These are phyloP conservation scores for Ceriagrion tenellum DNA, from an alignment of 2,888 invertebrate genomes.

Conservation along the genomic window DNA sequence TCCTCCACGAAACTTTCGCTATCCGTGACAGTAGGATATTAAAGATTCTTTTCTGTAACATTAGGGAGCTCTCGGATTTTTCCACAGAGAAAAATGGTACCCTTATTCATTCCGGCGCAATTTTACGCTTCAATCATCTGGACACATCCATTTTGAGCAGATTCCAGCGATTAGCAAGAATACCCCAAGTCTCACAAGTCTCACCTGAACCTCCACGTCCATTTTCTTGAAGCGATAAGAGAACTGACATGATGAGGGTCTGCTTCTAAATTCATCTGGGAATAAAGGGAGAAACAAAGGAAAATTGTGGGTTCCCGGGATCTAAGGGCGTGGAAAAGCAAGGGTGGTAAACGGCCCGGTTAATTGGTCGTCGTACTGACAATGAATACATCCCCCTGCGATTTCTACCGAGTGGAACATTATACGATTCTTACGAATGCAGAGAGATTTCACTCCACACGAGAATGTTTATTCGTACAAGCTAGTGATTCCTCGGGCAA, in stretches of 20 bases:
- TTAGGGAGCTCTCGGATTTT: too few species aligned
- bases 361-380: neutral
- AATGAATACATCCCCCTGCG: neutral
- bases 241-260: neutral
- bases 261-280: neutral
- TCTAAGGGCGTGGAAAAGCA: neutral
- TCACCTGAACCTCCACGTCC: neutral
- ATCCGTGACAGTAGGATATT: too few species aligned
- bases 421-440: neutral
- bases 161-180: neutral
- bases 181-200: neutral
- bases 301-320: neutral
- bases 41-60: too few species aligned
- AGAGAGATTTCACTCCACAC: neutral
- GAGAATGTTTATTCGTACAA: neutral
- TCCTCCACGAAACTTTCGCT: too few species aligned
- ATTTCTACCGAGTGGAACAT: neutral
- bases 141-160: neutral
- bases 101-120: neutral
- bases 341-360: neutral
- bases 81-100: neutral
- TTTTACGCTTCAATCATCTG: neutral
- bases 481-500: too few species aligned
- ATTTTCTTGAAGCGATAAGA: neutral
- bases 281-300: neutral